Evolutionary conservation across 2,797 vertebrate genomes (phyloP).

Genomic region (Crocidura indochinensis): DNA sequence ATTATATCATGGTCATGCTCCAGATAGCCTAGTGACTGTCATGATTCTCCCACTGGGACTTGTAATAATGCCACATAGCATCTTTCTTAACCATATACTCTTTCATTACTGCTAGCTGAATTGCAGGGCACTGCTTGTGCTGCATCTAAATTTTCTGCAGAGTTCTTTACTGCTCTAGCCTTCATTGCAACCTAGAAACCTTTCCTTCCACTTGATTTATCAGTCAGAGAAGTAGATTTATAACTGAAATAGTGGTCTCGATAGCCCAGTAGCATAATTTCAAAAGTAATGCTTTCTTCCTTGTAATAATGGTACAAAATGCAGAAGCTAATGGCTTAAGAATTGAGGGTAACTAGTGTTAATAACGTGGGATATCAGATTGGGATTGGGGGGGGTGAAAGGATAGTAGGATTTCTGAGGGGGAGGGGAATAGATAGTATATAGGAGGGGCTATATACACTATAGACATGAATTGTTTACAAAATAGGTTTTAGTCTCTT

Average conservation of each 20-base stretch:
- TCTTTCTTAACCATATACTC: slow-evolving; percentile 2
- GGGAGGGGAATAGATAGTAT: too few species aligned
- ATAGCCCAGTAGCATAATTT: neutral
- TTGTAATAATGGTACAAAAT: neutral
- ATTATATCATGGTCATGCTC: neutral
- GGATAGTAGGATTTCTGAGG: too few species aligned
- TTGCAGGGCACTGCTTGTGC: neutral
- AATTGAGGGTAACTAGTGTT: too few species aligned
- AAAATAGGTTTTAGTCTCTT: too few species aligned
- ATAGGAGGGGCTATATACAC: too few species aligned
- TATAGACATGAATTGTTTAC: too few species aligned
- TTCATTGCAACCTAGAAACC: neutral
- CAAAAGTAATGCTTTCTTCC: neutral
- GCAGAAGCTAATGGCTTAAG: neutral
- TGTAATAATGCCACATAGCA: neutral
- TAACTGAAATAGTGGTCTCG: neutral
- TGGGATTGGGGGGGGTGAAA: too few species aligned
- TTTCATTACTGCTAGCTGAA: neutral
- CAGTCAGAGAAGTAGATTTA: neutral
- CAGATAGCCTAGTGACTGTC: neutral
- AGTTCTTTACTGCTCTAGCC: neutral
- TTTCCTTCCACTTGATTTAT: neutral
- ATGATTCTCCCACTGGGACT: neutral
- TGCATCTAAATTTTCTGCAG: neutral
- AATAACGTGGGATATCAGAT: too few species aligned